A percentile compares a stretch with the other conserved stretches of the same genome.
Evolutionary conservation across 2,888 invertebrate species (phyloP).

Genomic region (Nemurella pictetii): DNA sequence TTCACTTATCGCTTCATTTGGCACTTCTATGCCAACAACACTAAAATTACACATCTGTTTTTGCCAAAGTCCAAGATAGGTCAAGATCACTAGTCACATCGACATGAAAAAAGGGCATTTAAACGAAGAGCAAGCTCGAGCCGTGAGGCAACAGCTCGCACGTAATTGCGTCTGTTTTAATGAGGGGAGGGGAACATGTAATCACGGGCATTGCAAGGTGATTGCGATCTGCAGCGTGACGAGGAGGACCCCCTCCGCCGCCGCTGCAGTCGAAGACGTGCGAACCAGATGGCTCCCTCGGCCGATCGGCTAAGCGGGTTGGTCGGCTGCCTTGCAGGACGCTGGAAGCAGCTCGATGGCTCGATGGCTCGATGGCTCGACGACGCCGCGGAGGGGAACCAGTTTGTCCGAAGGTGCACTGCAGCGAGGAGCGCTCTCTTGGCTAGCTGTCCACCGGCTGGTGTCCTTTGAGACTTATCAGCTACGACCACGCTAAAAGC

Average conservation of each 20-base stretch:
- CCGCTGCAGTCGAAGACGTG: neutral
- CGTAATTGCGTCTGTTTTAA: neutral
- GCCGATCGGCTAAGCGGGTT: neutral
- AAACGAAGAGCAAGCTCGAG: neutral
- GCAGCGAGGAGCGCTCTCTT: too few relatives aligned
- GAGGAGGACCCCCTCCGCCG: neutral
- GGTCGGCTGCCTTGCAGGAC: too few relatives aligned
- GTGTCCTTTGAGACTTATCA: too few relatives aligned
- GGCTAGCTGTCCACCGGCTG: too few relatives aligned
- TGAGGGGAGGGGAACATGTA: neutral
- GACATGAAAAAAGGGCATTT: neutral
- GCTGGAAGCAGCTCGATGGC: too few relatives aligned
- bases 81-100: neutral
- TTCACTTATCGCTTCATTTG: neutral
- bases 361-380: too few relatives aligned
- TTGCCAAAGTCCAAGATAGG: neutral
- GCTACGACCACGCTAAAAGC: too few relatives aligned
- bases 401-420: neutral
- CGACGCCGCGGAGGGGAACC: neutral
- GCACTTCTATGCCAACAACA: neutral
- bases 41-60: neutral
- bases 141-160: too few relatives aligned
- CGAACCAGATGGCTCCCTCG: neutral
- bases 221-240: neutral
- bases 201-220: neutral